Conservation (phyloP, 2,797 vertebrate species). For the Acanthurus lineatus region DNA sequence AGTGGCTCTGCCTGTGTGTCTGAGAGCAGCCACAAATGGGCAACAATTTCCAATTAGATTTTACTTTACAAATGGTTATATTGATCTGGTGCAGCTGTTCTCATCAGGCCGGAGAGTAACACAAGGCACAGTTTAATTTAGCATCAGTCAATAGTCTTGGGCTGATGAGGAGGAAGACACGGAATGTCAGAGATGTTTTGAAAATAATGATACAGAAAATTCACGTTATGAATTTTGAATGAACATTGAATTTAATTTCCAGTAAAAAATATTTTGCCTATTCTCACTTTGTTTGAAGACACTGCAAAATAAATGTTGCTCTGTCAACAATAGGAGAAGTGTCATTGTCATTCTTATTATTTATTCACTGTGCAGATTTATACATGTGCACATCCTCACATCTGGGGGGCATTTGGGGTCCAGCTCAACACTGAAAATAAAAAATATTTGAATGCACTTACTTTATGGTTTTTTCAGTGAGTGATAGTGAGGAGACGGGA, state of each 20-base stretch:
- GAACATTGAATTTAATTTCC: not conserved
- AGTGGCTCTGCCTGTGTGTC: slow-evolving; percentile 20
- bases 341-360: not conserved
- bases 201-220: slow-evolving; percentile 1
- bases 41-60: slow-evolving; percentile 79
- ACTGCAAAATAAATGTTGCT: not conserved
- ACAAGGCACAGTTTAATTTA: slow-evolving; percentile 72
- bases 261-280: not conserved
- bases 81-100: slow-evolving; percentile 75
- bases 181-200: slow-evolving; percentile 37
- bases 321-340: not conserved
- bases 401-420: not conserved
- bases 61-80: slow-evolving; percentile 75
- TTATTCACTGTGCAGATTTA: not conserved
- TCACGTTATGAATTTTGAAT: not conserved
- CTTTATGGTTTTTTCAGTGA: not conserved
- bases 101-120: slow-evolving; percentile 70
- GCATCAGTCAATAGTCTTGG: slow-evolving; percentile 53
- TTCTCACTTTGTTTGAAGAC: slow-evolving; percentile 11
- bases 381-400: not conserved
- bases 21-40: slow-evolving; percentile 57
- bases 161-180: slow-evolving; percentile 27
- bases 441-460: not conserved
- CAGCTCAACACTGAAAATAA: not conserved
- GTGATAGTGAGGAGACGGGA: not conserved